Conservation (phyloP, 2,797 vertebrate genomes). For the Lacerta agilis region DNA sequence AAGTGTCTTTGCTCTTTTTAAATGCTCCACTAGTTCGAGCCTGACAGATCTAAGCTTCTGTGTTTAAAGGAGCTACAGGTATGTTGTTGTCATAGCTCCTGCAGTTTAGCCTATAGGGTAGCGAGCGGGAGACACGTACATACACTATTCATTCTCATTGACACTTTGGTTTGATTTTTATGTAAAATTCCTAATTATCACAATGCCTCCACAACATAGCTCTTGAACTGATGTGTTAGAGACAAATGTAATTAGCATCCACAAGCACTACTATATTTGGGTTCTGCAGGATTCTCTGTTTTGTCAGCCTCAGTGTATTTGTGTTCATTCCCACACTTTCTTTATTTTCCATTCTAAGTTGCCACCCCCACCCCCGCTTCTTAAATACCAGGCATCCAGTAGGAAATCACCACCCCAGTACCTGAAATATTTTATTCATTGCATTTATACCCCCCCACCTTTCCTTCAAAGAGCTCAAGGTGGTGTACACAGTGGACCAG, state of each 20-base stretch:
- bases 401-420: neutral
- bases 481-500: no score
- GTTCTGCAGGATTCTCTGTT: rapidly evolving
- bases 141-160: rapidly evolving
- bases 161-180: conserved; percentile 16
- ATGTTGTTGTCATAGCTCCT: neutral
- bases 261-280: neutral
- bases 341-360: neutral
- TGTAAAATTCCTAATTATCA: neutral
- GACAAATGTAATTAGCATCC: neutral
- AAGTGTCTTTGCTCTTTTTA: neutral
- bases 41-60: neutral
- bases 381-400: neutral
- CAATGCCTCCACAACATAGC: neutral
- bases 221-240: neutral
- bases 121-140: neutral
- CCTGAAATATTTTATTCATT: neutral
- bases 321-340: neutral
- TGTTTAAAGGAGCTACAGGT: no score
- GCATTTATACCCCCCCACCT: no score
- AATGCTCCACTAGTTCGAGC: neutral
- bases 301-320: neutral
- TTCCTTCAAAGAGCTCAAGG: no score
- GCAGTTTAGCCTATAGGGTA: neutral
- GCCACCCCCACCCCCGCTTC: no score